Evolutionary conservation across 2,888 invertebrate genomes (phyloP).

Genomic region (Philhelius pedissequus): DNA sequence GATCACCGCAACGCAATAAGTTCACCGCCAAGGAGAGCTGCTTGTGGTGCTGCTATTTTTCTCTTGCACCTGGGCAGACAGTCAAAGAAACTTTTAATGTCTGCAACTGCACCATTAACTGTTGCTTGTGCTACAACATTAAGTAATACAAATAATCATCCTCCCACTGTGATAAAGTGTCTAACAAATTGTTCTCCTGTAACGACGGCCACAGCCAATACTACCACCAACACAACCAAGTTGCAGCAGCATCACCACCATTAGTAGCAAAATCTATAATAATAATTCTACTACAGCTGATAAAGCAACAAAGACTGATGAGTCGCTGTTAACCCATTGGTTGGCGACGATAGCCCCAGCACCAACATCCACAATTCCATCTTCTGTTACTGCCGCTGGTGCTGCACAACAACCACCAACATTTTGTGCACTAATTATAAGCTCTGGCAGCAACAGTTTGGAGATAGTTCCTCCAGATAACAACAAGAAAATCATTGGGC

Average conservation of each 20-base stretch:
- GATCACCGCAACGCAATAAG: slow-evolving; percentile 72
- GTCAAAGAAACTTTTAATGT: slow-evolving; percentile 21
- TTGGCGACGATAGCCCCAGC: not conserved
- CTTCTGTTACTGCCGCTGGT: slow-evolving; percentile 34
- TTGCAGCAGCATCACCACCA: slow-evolving; percentile 51
- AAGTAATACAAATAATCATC: slow-evolving; percentile 76
- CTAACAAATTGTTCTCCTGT: slow-evolving; percentile 76
- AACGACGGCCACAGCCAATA: slow-evolving; percentile 65
- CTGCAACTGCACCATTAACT: slow-evolving; percentile 6
- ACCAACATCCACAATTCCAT: slow-evolving; percentile 18
- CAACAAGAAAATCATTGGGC: slow-evolving; percentile 55
- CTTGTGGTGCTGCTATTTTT: slow-evolving; percentile 66
- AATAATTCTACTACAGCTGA: slow-evolving; percentile 80
- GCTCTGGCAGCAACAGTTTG: slow-evolving; percentile 28
- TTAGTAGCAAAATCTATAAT: slow-evolving; percentile 54
- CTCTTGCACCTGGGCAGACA: slow-evolving; percentile 17
- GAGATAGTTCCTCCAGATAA: slow-evolving; percentile 40
- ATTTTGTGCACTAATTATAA: slow-evolving; percentile 39
- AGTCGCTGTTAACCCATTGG: slow-evolving; percentile 69
- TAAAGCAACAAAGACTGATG: slow-evolving; percentile 86
- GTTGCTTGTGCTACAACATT: slow-evolving; percentile 69
- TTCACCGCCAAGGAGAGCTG: slow-evolving; percentile 66
- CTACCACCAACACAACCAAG: slow-evolving; percentile 47
- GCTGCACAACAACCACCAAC: slow-evolving; percentile 27
- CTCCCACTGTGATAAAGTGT: slow-evolving; percentile 80